Percentiles rank a stretch among this genome's conserved stretches.
Conservation (phyloP, 2,113 vertebrate species). For the Mastomys coucha region DNA sequence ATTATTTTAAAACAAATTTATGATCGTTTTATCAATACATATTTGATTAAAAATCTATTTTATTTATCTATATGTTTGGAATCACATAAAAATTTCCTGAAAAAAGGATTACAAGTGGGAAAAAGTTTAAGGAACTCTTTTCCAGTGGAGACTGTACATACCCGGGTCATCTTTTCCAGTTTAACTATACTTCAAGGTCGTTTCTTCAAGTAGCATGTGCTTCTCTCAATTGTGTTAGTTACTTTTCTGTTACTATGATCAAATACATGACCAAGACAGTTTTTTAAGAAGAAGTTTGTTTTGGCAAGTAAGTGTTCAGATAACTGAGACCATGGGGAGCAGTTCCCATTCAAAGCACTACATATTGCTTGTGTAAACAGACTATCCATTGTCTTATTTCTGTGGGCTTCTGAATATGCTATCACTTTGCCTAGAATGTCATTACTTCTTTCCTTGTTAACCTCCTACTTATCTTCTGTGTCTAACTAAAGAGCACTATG, state of each 20-base stretch:
- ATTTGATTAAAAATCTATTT: background rate
- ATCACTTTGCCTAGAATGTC: constrained; percentile 4
- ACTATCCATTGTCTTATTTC: background rate
- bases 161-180: background rate
- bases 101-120: background rate
- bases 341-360: background rate
- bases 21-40: background rate
- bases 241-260: background rate
- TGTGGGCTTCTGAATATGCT: background rate
- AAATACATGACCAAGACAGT: background rate
- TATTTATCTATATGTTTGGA: background rate
- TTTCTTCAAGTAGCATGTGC: background rate
- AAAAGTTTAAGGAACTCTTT: background rate
- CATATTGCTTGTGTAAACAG: constrained; percentile 1
- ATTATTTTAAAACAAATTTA: background rate
- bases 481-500: background rate
- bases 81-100: background rate
- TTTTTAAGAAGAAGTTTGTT: background rate
- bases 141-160: background rate
- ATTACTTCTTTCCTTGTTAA: background rate
- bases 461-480: constrained; percentile 1
- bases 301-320: background rate
- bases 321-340: background rate
- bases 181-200: constrained; percentile 1
- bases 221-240: background rate